Base-by-base conservation (phyloP, 2,888 invertebrate genomes). In the Agriotes lineatus region DNA sequence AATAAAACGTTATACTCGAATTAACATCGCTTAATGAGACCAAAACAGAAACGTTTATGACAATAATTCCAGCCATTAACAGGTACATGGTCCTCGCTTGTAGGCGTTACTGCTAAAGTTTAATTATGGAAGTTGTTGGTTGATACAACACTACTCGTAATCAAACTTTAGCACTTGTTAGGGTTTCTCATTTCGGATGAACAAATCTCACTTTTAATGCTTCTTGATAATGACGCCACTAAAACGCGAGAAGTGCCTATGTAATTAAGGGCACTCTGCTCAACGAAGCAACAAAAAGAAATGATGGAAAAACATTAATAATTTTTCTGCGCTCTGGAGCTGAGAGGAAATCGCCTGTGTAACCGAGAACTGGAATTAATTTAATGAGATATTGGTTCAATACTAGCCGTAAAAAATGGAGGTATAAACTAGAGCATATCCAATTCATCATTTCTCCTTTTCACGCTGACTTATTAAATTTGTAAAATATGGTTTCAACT, bases 121-220 rank as follows among this genome's bases (percentile, higher is more conserved):
- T 42, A 42, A 42, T 42, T 42, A 42, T 42, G 9, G 42, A 18
- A 42, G 42, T 42, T 37, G 37, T 37, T 42, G 14, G 16, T 42
- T 42, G 14, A 16, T 42, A 12, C 42, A 16, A 14, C 16, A 16
- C 16, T 18, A 42, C 16, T 42, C 16, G 42, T 42, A 42, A 42
- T 16, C 16, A 42, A 42, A 42, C 42, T 42, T 39, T 42, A 14
- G 42, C 16, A 14, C 42, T 16, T 16, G 1, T 7, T 16, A 42
- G 14, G 16, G 42, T 14, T 42, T 42, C 42, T 14, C 16, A 42
- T 42, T 42, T 42, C 16, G 16, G 42, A 42, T 42, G 42, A 42
- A 14, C 42, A 9, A 42, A 12, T 42, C 5, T 42, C 42, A 16
- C 42, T 42, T 42, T 42, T 42, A 42, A 42, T 42, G 42, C 42